phyloP scores from a whole-genome alignment of 1,140 invertebrate species.

The Schlechtendalia chinensis region DNA sequence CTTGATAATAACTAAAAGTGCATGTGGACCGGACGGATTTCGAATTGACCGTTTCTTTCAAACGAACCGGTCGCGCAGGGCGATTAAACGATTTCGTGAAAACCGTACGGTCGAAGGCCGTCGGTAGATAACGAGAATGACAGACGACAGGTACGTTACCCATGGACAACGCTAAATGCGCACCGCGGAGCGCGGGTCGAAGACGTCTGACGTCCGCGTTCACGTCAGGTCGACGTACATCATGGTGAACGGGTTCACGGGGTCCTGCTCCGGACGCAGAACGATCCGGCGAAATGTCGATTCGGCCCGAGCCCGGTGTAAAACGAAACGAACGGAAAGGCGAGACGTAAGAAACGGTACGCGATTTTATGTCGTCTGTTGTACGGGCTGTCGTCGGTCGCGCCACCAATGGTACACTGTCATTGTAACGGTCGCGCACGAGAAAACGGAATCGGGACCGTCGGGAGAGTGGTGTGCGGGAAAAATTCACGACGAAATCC shows the following conservation, averaged over 20 bases:
- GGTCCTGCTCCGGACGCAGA: no score
- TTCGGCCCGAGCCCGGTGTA: no score
- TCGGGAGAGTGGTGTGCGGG: no score
- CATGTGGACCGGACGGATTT: not conserved
- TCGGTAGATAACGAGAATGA: not conserved
- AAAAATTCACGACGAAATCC: not conserved
- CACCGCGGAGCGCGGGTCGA: not conserved
- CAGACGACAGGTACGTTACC: not conserved
- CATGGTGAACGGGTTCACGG: not conserved
- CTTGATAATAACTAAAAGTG: not conserved
- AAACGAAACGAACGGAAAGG: no score
- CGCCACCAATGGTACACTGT: slow-evolving; percentile 12
- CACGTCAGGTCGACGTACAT: slow-evolving; percentile 24
- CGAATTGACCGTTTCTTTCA: not conserved
- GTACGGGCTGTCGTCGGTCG: not conserved
- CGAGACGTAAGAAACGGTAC: no score
- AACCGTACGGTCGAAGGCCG: not conserved
- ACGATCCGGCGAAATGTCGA: no score
- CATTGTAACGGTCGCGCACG: not conserved
- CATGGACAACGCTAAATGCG: not conserved
- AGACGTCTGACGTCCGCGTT: not conserved
- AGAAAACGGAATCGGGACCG: no score
- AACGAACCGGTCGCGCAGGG: no score
- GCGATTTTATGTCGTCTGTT: not conserved
- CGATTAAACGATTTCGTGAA: not conserved